Percentiles rank a stretch among this genome's conserved stretches.
Conservation (phyloP, 1,140 invertebrate genomes). For the Euura lappo region DNA sequence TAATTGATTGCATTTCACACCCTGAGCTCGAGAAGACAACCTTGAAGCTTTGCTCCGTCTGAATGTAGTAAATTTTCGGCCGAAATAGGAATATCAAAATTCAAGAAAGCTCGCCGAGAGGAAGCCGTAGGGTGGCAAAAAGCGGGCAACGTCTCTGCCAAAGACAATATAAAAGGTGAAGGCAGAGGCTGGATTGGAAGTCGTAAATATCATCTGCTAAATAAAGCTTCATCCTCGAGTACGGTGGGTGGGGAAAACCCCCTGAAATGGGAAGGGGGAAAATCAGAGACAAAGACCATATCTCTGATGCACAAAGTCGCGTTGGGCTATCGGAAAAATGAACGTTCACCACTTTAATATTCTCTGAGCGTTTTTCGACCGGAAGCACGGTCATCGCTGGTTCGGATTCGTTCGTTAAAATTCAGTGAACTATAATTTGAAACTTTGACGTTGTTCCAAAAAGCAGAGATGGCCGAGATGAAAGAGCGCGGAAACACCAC, state of each 20-base stretch:
- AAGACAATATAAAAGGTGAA: slow-evolving; percentile 54
- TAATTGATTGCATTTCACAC: not conserved
- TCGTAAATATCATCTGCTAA: slow-evolving; percentile 61
- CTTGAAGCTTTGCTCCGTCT: too few species aligned
- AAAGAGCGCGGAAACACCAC: slow-evolving; percentile 25
- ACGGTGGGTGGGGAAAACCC: slow-evolving; percentile 25
- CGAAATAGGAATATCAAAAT: not conserved
- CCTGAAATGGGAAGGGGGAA: slow-evolving; percentile 1
- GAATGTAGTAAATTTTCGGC: not conserved
- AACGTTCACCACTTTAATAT: too few species aligned
- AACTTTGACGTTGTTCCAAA: slow-evolving; percentile 10
- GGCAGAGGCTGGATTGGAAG: slow-evolving; percentile 49
- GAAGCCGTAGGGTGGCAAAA: not conserved
- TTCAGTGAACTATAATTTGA: not conserved
- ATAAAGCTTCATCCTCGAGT: slow-evolving; percentile 55
- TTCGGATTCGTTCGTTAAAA: too few species aligned
- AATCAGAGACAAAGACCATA: slow-evolving; percentile 46
- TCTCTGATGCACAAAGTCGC: slow-evolving; percentile 22
- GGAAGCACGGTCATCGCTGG: too few species aligned
- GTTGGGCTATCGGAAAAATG: too few species aligned
- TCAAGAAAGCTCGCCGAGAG: not conserved
- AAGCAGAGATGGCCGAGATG: slow-evolving; percentile 4
- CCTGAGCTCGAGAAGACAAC: not conserved
- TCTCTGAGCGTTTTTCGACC: too few species aligned
- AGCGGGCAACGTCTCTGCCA: slow-evolving; percentile 30